Percentiles rank a stretch among this genome's conserved stretches.
These are phyloP conservation scores for Sander lucioperca DNA, from an alignment of 2,113 vertebrate species.

Conservation along the genomic window DNA sequence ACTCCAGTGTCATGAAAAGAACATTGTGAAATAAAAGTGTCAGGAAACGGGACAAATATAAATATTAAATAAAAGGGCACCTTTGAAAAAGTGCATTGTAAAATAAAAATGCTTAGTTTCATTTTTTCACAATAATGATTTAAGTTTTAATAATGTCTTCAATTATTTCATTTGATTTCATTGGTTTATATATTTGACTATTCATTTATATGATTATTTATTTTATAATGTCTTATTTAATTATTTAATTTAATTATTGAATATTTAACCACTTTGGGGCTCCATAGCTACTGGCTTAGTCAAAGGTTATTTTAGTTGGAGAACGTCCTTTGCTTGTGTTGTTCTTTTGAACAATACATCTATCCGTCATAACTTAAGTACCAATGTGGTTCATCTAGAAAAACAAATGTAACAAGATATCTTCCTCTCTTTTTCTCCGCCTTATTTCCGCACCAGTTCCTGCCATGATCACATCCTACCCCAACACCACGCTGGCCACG, in stretches of 20 bases:
- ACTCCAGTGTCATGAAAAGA: too few relatives aligned
- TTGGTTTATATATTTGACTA: background rate
- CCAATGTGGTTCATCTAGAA: background rate
- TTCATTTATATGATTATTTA: background rate
- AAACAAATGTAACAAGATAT: background rate
- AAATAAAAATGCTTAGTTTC: background rate
- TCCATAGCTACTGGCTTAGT: background rate
- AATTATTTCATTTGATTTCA: background rate
- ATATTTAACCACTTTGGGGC: background rate
- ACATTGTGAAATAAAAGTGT: too few relatives aligned
- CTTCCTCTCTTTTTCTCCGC: background rate
- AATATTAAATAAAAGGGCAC: too few relatives aligned
- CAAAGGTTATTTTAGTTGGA: background rate
- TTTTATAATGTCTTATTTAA: background rate
- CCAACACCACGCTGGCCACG: conserved; percentile 96
- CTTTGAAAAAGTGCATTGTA: background rate
- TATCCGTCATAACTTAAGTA: background rate
- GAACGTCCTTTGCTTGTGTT: background rate
- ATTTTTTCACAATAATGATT: background rate
- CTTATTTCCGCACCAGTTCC: conserved; percentile 85
- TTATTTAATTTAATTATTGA: too few relatives aligned
- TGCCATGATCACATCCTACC: conserved; percentile 98
- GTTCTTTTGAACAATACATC: background rate
- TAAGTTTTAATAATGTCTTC: background rate
- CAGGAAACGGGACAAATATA: too few relatives aligned